Evolutionary conservation across 2,113 vertebrate species (phyloP).

Genomic region (Gambusia holbrooki): DNA sequence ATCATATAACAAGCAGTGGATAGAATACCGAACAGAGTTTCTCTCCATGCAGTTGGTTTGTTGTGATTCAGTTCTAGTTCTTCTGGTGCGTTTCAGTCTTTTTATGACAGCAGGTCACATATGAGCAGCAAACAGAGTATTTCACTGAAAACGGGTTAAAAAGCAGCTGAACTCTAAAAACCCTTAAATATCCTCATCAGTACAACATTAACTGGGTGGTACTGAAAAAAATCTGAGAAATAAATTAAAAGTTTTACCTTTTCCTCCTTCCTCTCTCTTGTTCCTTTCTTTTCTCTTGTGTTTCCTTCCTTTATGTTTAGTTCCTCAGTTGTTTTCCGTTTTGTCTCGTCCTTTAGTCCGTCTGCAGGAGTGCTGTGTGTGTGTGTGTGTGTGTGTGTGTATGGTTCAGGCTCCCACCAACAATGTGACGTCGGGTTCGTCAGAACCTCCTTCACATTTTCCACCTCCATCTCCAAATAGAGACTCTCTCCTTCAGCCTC

Average conservation of each 20-base stretch:
- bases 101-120: not conserved
- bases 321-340: slow-evolving; percentile 41
- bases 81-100: not conserved
- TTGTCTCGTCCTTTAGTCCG: slow-evolving; percentile 53
- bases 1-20: too few species aligned
- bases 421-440: slow-evolving; percentile 57
- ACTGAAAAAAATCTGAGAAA: not conserved
- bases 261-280: slow-evolving; percentile 29
- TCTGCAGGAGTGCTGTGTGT: slow-evolving; percentile 65
- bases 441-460: slow-evolving; percentile 33
- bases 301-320: slow-evolving; percentile 32
- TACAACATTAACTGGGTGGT: not conserved
- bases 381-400: slow-evolving; percentile 42
- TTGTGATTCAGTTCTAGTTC: too few species aligned
- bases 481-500: slow-evolving; percentile 64
- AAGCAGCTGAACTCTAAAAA: not conserved
- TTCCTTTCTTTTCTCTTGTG: slow-evolving; percentile 29
- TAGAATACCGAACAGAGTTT: too few species aligned
- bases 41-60: too few species aligned
- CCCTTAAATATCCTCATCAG: not conserved
- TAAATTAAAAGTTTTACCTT: not conserved
- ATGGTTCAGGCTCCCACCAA: slow-evolving; percentile 26
- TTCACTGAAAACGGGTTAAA: not conserved
- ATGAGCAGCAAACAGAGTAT: not conserved
- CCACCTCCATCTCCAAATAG: slow-evolving; percentile 77